phyloP scores from a whole-genome alignment of 2,797 vertebrate species.

The Heteromormyrus szaboi region DNA sequence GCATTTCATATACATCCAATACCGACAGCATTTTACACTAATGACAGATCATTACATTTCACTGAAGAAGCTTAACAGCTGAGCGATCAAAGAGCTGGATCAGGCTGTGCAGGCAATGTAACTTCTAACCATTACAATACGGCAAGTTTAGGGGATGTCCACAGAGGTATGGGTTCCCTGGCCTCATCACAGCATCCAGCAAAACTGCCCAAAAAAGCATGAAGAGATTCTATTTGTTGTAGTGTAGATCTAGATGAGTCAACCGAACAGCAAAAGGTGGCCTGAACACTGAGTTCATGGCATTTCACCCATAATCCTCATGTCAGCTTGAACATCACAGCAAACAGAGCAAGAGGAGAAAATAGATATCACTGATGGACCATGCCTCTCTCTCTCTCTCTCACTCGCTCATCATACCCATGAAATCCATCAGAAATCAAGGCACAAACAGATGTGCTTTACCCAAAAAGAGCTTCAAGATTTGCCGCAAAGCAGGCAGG shows the following conservation, averaged over 20 bases:
- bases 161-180: not conserved
- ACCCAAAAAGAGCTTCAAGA: not conserved
- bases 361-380: not conserved
- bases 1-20: not conserved
- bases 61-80: not conserved
- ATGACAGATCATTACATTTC: not conserved
- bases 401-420: not conserved
- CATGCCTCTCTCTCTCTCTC: not conserved
- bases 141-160: not conserved
- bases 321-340: not conserved
- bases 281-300: not conserved
- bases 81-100: not conserved
- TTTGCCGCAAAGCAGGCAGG: not conserved
- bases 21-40: not conserved
- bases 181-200: not conserved
- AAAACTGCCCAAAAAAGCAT: not conserved
- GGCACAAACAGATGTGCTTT: not conserved
- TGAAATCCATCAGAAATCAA: not conserved
- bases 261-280: not conserved
- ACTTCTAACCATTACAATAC: not conserved
- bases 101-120: not conserved
- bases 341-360: not conserved
- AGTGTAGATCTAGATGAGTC: not conserved
- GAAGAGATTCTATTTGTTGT: not conserved
- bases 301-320: not conserved